These are phyloP conservation scores for Calameuta filiformis DNA, from an alignment of 2,888 invertebrate genomes.

Conservation along the genomic window DNA sequence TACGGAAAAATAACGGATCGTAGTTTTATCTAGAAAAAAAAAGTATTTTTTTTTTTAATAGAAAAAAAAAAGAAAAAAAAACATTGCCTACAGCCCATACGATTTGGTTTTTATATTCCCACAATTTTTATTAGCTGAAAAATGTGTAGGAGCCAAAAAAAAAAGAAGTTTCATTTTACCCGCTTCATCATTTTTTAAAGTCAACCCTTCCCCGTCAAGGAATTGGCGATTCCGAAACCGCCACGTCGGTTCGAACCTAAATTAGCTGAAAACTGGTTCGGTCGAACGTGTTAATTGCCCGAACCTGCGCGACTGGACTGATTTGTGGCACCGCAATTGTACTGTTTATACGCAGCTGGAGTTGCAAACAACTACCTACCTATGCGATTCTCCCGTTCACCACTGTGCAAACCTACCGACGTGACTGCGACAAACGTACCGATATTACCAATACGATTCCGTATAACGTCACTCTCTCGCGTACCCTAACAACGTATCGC, in stretches of 20 bases:
- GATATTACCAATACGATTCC: slow-evolving; percentile 32
- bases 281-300: slow-evolving; percentile 44
- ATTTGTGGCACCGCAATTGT: slow-evolving; percentile 37
- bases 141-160: too few species aligned
- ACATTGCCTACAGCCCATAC: too few species aligned
- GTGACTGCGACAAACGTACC: slow-evolving; percentile 17
- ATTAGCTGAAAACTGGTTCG: slow-evolving; percentile 38
- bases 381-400: neutral
- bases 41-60: too few species aligned
- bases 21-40: too few species aligned
- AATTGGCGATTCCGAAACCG: neutral
- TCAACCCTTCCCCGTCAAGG: neutral
- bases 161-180: too few species aligned
- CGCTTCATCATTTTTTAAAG: too few species aligned
- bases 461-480: slow-evolving; percentile 10
- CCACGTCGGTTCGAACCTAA: slow-evolving; percentile 22
- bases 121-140: too few species aligned
- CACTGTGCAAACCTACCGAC: neutral
- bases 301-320: slow-evolving; percentile 25
- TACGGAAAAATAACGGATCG: too few species aligned
- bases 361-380: neutral
- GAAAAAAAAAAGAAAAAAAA: too few species aligned
- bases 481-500: slow-evolving; percentile 20
- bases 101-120: too few species aligned
- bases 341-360: slow-evolving; percentile 30